Conservation (phyloP, 2,797 vertebrate species). For the Sebastes matsubarae region DNA sequence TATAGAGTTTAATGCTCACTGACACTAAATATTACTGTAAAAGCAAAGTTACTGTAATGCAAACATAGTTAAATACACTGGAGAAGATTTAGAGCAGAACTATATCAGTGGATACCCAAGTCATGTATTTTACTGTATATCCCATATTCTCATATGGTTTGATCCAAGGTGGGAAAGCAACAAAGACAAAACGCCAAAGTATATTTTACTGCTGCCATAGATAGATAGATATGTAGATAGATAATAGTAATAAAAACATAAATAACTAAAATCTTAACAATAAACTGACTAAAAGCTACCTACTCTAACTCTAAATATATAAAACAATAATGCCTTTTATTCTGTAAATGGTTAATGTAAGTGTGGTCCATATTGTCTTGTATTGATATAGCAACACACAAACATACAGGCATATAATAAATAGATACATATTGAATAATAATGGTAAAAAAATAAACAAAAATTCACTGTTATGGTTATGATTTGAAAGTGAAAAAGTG, state of each 20-base stretch:
- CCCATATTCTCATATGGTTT: background rate
- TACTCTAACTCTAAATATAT: too few relatives aligned
- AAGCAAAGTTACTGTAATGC: background rate
- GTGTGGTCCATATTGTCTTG: too few relatives aligned
- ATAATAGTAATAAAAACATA: too few relatives aligned
- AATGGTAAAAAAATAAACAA: too few relatives aligned
- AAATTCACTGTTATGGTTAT: too few relatives aligned
- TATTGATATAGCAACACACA: too few relatives aligned
- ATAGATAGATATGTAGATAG: background rate
- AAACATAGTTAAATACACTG: background rate
- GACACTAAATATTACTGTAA: constrained; percentile 2
- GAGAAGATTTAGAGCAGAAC: background rate
- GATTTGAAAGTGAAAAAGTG: fast-evolving
- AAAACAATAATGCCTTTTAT: too few relatives aligned
- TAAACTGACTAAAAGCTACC: too few relatives aligned
- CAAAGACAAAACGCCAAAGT: background rate
- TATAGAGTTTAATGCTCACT: constrained; percentile 14
- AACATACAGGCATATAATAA: too few relatives aligned
- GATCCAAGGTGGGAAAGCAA: background rate
- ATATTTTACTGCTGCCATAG: background rate
- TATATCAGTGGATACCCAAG: background rate
- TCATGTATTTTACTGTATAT: background rate
- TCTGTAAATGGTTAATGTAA: too few relatives aligned
- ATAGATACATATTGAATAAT: too few relatives aligned
- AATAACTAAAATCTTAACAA: too few relatives aligned